Percentiles rank a stretch among this genome's conserved stretches.
These are phyloP conservation scores for Acanthosoma haemorrhoidale DNA, from an alignment of 2,888 invertebrate species.

Conservation along the genomic window DNA sequence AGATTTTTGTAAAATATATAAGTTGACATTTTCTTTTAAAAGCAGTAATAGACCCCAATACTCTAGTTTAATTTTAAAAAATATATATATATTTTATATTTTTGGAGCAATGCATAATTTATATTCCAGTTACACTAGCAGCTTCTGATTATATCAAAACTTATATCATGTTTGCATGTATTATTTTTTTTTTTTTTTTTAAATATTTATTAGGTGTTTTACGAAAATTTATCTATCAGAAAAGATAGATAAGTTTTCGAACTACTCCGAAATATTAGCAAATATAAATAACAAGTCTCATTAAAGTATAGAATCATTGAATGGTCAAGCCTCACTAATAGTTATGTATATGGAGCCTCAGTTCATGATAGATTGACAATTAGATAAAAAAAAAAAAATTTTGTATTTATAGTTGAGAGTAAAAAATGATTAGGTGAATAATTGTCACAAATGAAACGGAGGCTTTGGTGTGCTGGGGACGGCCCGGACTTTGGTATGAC, in stretches of 20 bases:
- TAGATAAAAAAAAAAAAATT: not conserved
- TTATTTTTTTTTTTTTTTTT: no score
- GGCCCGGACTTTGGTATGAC: conserved; percentile 32
- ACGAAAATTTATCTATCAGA: not conserved
- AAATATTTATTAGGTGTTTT: not conserved
- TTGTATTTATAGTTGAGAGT: no score
- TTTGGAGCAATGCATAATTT: not conserved
- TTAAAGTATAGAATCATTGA: not conserved
- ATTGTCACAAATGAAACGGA: not conserved
- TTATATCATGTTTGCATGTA: not conserved
- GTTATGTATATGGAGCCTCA: not conserved
- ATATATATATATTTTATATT: no score
- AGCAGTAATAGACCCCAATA: no score
- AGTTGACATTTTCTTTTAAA: no score
- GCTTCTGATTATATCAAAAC: not conserved
- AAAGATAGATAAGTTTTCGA: not conserved
- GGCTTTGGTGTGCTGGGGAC: conserved; percentile 10
- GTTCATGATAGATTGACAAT: not conserved
- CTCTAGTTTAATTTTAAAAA: no score
- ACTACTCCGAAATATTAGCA: not conserved
- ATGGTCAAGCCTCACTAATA: not conserved
- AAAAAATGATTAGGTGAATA: not conserved
- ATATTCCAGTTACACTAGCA: not conserved
- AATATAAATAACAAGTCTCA: no score
- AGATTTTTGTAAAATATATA: no score